Base-by-base conservation (phyloP, 2,113 vertebrate species). In the Pipra filicauda region DNA sequence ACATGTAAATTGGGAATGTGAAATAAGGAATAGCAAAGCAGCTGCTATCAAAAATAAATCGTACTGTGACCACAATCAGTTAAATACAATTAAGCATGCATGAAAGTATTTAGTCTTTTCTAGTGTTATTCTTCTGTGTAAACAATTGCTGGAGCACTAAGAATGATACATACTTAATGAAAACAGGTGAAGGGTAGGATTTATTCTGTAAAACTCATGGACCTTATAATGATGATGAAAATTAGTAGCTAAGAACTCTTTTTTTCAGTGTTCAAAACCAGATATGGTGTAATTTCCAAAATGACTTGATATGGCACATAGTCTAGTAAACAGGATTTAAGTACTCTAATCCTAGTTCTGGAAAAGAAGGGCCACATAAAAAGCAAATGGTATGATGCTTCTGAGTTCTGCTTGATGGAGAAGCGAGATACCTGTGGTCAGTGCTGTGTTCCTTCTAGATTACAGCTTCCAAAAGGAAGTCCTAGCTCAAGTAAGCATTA, bases 11-110 rank as follows among this genome's bases (percentile, higher is more conserved):
- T 82, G 4, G 61, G 71, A 74, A 74, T 82, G 48, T 65, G 61
- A 96, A 93, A 89, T 88, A 87, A 91, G 73, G 80, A 78, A 92
- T 10, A 91, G 76, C 65, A 78, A 81, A 95, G 61, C 74, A 89
- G 81, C 57, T 85, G 73, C 62, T 85, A 57, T 85, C 35, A 82
- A 94, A 94, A 86, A 85, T 85, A 93, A 95, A 82, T 37, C 33
- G n/a, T 55, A 65, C 35, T 85, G 85, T 85, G 52, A 81, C 57
- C 39, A 87, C 91, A 91, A 67, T 71, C 52, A 49, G 30, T 78
- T 67, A 59, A 71, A 91, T 59, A 48, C 58, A 81, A 75, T 84
- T 80, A 93, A 86, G 20, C 55, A 44, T 13, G 15, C 52, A 71
- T 81, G 64, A 92, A 86, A 91, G 77, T 89, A 84, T 57, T 91